Evolutionary conservation across 2,888 invertebrate species (phyloP).

Genomic region (Sphinx pinastri): DNA sequence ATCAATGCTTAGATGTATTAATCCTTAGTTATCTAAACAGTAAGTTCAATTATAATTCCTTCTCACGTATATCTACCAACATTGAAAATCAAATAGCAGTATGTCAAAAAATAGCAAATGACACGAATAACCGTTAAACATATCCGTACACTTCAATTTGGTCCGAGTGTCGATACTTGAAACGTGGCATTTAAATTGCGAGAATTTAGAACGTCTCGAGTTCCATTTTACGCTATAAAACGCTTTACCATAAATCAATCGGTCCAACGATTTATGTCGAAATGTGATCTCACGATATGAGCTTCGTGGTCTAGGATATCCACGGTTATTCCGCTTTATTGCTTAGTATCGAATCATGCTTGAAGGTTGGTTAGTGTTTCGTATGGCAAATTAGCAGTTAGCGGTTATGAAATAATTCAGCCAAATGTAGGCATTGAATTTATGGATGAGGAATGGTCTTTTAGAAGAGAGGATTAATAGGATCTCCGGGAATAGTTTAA

Average conservation of each 20-base stretch:
- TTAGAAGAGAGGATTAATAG: too few relatives aligned
- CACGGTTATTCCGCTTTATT: neutral
- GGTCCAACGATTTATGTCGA: constrained; percentile 24
- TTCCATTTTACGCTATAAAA: constrained; percentile 24
- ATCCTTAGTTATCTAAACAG: too few relatives aligned
- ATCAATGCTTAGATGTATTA: too few relatives aligned
- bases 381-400: neutral
- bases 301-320: neutral
- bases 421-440: too few relatives aligned
- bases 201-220: constrained; percentile 24
- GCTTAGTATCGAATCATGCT: neutral
- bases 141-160: constrained; percentile 13
- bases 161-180: constrained; percentile 23
- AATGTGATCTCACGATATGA: constrained; percentile 21
- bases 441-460: too few relatives aligned
- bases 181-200: constrained; percentile 23
- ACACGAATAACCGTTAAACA: constrained; percentile 9
- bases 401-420: too few relatives aligned
- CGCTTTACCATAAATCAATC: constrained; percentile 23
- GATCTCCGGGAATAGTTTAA: too few relatives aligned
- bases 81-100: neutral
- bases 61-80: neutral
- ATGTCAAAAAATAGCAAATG: neutral
- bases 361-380: neutral
- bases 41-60: too few relatives aligned